A percentile compares a stretch with the other conserved stretches of the same genome.
phyloP scores from a whole-genome alignment of 2,113 vertebrate species.

The Corythaixoides concolor region DNA sequence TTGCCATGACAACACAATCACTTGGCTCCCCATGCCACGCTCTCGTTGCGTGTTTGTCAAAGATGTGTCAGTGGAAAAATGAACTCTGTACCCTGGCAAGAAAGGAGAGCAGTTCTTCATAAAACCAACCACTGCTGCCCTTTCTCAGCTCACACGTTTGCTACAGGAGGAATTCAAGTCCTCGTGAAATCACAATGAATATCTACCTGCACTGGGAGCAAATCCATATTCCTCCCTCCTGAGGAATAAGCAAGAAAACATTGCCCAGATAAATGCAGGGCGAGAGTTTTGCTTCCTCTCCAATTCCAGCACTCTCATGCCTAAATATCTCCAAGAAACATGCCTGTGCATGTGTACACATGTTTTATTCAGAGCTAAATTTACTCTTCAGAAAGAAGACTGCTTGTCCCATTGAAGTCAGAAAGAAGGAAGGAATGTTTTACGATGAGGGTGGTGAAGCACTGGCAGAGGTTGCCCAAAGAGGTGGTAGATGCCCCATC shows the following conservation, averaged over 20 bases:
- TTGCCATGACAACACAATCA: conserved; percentile 62
- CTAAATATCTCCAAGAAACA: not conserved
- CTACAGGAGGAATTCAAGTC: not conserved
- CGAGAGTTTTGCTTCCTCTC: not conserved
- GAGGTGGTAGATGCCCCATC: not conserved
- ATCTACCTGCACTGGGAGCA: not conserved
- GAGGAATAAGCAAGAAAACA: not conserved
- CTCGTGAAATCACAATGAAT: not conserved
- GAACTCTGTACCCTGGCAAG: not conserved
- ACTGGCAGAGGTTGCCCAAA: not conserved
- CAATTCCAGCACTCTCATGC: not conserved
- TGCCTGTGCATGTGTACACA: not conserved
- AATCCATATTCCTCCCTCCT: not conserved
- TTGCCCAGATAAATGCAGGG: not conserved
- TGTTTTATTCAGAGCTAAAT: not conserved
- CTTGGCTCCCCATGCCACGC: not conserved
- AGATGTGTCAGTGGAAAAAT: conserved; percentile 41
- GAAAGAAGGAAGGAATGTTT: not conserved
- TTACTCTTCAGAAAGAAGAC: not conserved
- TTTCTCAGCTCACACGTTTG: not conserved
- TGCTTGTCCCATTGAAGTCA: not conserved
- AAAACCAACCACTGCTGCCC: not conserved
- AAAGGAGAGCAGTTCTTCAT: not conserved
- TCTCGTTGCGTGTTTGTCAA: not conserved
- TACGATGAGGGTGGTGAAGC: not conserved